Base-by-base conservation (phyloP, 2,113 vertebrate genomes). In the Ictalurus furcatus region DNA sequence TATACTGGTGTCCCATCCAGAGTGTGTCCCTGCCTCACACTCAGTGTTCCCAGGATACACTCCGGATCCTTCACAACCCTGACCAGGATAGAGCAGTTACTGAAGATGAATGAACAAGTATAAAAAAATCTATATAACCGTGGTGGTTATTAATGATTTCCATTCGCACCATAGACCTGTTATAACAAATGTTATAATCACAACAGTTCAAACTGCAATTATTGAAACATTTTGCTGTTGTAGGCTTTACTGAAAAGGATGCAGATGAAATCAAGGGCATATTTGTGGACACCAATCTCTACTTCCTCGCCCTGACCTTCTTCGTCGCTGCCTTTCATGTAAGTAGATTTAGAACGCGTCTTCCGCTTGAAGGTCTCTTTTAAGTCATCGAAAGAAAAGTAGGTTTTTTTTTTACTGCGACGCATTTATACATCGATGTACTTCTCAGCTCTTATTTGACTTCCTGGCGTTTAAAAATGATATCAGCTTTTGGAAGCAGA, bases 381-480 rank as follows among this genome's bases (percentile, higher is more conserved):
- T 13, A 16, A 71, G 56, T 44, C 58, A 8, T 28, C 6, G 21
- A 13, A 17, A 85, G 19, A 54, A 34, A 13, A 69, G 19, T 19
- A 28, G 28, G n/a, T n/a, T n/a, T n/a, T 25, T 34, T 25, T 40
- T 65, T 63, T 21, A n/a, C 1, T 58, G 30, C 4, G 6, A 1
- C 7, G 14, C 28, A 48, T 13, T n/a, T 2, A 44, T 84, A 40
- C n/a, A 17, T 7, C 21, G 56, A n/a, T 81, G 59, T 59, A 34
- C 90, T 65, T 93, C 95, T 19, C 92, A 99, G 98, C 97, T 99
- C 85, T 96, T 99, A 5, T 99, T 99, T 93, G 98, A 99, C 92
- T 99, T 99, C 89, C 95, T 99, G 93, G 98, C 98, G 0, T 99
- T 99, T 93, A 99, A 99, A 95, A 99, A 99, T 6, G 98, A 99